phyloP scores from a whole-genome alignment of 1,140 invertebrate species.

The Anastrepha ludens region DNA sequence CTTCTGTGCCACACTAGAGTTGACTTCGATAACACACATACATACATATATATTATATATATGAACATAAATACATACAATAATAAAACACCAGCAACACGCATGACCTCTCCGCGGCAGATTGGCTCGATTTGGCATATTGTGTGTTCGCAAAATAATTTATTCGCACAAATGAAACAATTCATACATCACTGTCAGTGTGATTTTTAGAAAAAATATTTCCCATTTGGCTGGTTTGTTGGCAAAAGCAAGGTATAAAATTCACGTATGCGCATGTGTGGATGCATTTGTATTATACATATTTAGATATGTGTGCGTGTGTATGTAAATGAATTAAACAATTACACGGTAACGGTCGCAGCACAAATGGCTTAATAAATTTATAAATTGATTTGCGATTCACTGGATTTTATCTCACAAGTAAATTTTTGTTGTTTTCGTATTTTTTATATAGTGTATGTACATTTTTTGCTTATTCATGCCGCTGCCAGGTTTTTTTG shows the following conservation, averaged over 20 bases:
- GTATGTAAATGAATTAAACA: constrained; percentile 15
- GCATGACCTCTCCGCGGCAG: not conserved
- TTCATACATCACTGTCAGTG: constrained; percentile 58
- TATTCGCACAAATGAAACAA: constrained; percentile 55
- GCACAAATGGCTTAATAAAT: constrained; percentile 45
- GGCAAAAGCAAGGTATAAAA: not conserved
- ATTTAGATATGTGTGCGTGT: not conserved
- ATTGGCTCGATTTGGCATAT: not conserved
- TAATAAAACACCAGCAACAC: not conserved
- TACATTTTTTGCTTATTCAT: not conserved
- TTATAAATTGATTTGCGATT: constrained; percentile 30
- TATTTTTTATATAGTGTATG: not conserved
- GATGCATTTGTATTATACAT: not conserved
- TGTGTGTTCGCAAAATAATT: constrained; percentile 44
- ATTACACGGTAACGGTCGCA: constrained; percentile 13
- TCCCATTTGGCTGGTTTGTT: not conserved
- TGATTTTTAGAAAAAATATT: constrained; percentile 48
- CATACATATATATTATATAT: not conserved
- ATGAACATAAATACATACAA: not conserved
- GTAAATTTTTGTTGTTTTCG: not conserved
- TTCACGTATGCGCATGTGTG: not conserved
- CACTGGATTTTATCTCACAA: not conserved
- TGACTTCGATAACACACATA: not conserved
- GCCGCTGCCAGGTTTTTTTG: not conserved
- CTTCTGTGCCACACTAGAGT: constrained; percentile 46